Evolutionary conservation across 1,140 invertebrate genomes (phyloP).

Genomic region (Magallana angulata): DNA sequence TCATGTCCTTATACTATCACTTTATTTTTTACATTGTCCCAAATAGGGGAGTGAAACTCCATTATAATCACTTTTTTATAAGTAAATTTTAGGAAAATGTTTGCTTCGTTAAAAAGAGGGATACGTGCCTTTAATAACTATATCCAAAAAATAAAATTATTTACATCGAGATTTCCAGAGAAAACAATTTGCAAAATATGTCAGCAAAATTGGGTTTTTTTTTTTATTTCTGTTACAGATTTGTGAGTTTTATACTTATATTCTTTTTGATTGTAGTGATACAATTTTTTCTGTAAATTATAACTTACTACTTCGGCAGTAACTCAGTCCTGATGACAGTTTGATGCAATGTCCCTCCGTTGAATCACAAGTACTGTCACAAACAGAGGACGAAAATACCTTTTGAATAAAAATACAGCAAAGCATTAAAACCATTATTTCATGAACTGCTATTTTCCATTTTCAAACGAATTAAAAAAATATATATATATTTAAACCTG

Average conservation of each 20-base stretch:
- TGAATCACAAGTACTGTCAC: not conserved
- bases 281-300: not conserved
- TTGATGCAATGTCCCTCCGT: not conserved
- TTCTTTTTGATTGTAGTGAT: not conserved
- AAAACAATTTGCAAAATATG: not conserved
- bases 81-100: too few relatives aligned
- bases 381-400: not conserved
- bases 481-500: too few relatives aligned
- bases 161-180: too few relatives aligned
- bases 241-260: not conserved
- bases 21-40: too few relatives aligned
- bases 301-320: not conserved
- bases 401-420: not conserved
- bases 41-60: too few relatives aligned
- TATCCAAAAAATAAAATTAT: too few relatives aligned
- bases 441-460: not conserved
- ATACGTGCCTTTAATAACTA: too few relatives aligned
- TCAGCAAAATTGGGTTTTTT: not conserved
- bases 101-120: too few relatives aligned
- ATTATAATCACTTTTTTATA: too few relatives aligned
- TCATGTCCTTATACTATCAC: too few relatives aligned
- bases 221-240: not conserved
- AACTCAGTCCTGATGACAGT: not conserved
- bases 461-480: not conserved
- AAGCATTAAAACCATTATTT: not conserved